These are phyloP conservation scores for Exephanes ischioxanthus DNA, from an alignment of 2,888 invertebrate species.

Conservation along the genomic window DNA sequence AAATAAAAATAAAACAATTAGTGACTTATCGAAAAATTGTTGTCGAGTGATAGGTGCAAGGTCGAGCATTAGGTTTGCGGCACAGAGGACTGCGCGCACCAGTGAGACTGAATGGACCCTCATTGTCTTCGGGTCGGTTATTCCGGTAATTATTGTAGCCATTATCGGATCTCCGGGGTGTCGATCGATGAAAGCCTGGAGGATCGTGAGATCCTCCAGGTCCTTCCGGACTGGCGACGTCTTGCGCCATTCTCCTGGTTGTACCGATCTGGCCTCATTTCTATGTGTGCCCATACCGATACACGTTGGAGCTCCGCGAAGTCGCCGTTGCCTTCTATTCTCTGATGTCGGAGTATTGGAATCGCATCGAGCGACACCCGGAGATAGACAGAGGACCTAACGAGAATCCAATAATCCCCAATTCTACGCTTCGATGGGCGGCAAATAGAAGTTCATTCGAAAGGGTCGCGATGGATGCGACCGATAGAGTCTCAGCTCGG, in stretches of 20 bases:
- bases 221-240: conserved; percentile 23
- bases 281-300: background rate
- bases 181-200: conserved; percentile 49
- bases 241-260: conserved; percentile 34
- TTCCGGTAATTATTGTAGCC: conserved; percentile 78
- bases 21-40: conserved; percentile 18
- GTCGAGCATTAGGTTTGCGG: conserved; percentile 15
- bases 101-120: conserved; percentile 74
- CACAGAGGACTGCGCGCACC: conserved; percentile 63
- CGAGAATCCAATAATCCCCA: conserved; percentile 83
- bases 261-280: conserved; percentile 19
- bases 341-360: conserved; percentile 16
- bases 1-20: background rate
- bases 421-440: conserved; percentile 79
- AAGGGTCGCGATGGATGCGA: conserved; percentile 67
- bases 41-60: background rate
- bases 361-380: conserved; percentile 48
- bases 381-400: conserved; percentile 72
- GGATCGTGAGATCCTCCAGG: conserved; percentile 1
- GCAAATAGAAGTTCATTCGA: conserved; percentile 81
- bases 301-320: background rate
- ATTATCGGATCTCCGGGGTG: conserved; percentile 67
- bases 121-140: conserved; percentile 73
- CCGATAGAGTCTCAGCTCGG: conserved; percentile 23
- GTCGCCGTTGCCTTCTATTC: conserved; percentile 3